A percentile compares a stretch with the other conserved stretches of the same genome.
Evolutionary conservation across 2,888 invertebrate genomes (phyloP).

Genomic region (Nebria brevicollis): DNA sequence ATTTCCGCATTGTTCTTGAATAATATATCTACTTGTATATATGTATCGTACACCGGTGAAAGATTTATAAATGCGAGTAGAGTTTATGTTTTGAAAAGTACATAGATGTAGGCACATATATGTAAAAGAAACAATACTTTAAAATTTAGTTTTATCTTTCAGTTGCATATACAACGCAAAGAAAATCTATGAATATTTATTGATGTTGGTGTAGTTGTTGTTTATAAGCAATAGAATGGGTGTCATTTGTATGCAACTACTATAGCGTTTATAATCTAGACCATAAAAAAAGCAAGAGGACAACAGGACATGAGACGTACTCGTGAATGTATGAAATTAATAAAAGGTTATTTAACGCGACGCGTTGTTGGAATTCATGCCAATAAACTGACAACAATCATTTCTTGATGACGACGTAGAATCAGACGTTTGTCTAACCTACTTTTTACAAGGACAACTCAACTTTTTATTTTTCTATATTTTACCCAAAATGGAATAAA

Average conservation of each 20-base stretch:
- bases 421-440: slow-evolving; percentile 14
- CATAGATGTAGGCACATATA: no score
- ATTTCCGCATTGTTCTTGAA: no score
- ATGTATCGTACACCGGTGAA: no score
- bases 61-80: no score
- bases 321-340: slow-evolving; percentile 38
- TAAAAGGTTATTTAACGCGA: slow-evolving; percentile 35
- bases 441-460: neutral
- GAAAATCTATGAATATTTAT: no score
- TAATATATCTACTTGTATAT: no score
- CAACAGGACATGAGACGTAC: neutral
- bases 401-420: neutral
- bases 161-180: no score
- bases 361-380: neutral
- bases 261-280: slow-evolving; percentile 35
- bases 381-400: slow-evolving; percentile 9
- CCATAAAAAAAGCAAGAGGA: slow-evolving; percentile 19
- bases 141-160: no score
- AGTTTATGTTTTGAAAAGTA: no score
- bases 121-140: no score
- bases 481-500: neutral
- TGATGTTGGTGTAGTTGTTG: no score
- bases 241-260: slow-evolving; percentile 27
- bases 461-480: slow-evolving; percentile 6
- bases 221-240: neutral